Conservation (phyloP, 2,113 vertebrate genomes). For the Ictidomys tridecemlineatus region DNA sequence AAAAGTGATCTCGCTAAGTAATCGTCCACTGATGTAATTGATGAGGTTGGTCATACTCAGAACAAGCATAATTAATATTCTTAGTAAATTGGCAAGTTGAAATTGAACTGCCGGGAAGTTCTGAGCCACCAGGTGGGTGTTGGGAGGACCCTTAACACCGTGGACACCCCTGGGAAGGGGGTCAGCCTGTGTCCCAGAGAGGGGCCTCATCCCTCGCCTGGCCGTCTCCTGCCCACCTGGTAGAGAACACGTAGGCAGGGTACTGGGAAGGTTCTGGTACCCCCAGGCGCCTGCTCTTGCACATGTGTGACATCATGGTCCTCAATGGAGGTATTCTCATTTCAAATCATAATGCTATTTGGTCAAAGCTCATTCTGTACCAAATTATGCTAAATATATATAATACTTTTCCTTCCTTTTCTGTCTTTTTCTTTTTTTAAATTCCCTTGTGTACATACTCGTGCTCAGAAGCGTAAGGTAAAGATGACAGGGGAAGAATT, state of each 20-base stretch:
- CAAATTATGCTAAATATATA: background rate
- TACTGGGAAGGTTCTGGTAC: background rate
- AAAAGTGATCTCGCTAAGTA: slow-evolving; percentile 16
- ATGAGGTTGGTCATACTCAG: background rate
- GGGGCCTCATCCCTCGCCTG: background rate
- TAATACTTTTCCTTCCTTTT: background rate
- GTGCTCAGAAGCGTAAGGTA: slow-evolving; percentile 68
- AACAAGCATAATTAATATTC: background rate
- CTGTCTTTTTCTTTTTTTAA: background rate
- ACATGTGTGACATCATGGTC: rapidly evolving
- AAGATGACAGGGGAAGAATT: slow-evolving; percentile 81
- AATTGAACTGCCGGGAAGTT: slow-evolving; percentile 18
- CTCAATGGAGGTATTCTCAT: rapidly evolving
- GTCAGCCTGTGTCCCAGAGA: background rate
- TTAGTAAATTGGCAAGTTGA: background rate
- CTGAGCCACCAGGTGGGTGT: background rate
- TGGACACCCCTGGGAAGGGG: rapidly evolving
- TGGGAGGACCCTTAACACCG: background rate
- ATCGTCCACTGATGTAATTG: slow-evolving; percentile 42
- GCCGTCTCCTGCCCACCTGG: background rate
- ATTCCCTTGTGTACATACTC: background rate
- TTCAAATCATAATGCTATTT: background rate
- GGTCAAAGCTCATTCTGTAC: background rate
- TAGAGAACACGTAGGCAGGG: background rate
- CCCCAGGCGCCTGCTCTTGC: background rate